A percentile compares a stretch with the other conserved stretches of the same genome.
phyloP scores from a whole-genome alignment of 2,888 invertebrate species.

The Eubasilissa splendida region DNA sequence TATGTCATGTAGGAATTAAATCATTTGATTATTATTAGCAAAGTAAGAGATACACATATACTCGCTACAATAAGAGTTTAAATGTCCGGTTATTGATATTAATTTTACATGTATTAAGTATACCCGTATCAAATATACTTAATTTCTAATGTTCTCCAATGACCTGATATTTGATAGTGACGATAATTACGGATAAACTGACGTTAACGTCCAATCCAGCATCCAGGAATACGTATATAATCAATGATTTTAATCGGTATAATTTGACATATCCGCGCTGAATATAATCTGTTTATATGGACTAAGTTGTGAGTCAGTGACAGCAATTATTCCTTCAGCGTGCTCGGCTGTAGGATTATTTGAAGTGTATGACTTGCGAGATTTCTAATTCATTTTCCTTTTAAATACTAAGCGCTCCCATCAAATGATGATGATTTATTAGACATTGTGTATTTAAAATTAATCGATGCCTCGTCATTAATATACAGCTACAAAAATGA shows the following conservation, averaged over 20 bases:
- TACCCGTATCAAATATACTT: neutral
- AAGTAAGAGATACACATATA: too few relatives aligned
- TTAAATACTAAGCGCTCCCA: too few relatives aligned
- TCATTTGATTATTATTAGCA: too few relatives aligned
- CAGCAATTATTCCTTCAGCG: conserved; percentile 1
- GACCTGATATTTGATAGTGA: conserved; percentile 17
- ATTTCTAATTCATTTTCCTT: too few relatives aligned
- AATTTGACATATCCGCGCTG: conserved; percentile 22
- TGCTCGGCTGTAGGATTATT: too few relatives aligned
- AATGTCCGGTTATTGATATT: conserved; percentile 15
- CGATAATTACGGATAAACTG: conserved; percentile 9
- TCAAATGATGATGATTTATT: too few relatives aligned
- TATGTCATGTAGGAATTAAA: too few relatives aligned
- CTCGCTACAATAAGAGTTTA: neutral
- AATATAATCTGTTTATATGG: neutral
- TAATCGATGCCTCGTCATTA: too few relatives aligned
- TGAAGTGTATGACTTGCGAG: too few relatives aligned
- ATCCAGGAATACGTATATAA: conserved; percentile 12
- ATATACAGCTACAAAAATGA: too few relatives aligned
- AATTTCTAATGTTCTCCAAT: conserved; percentile 12
- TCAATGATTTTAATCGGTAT: conserved; percentile 32
- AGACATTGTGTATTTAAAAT: too few relatives aligned
- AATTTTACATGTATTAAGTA: neutral
- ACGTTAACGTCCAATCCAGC: conserved; percentile 8
- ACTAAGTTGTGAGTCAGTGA: conserved; percentile 12